A percentile compares a stretch with the other conserved stretches of the same genome.
phyloP scores from a whole-genome alignment of 2,888 invertebrate species.

The Labia minor region DNA sequence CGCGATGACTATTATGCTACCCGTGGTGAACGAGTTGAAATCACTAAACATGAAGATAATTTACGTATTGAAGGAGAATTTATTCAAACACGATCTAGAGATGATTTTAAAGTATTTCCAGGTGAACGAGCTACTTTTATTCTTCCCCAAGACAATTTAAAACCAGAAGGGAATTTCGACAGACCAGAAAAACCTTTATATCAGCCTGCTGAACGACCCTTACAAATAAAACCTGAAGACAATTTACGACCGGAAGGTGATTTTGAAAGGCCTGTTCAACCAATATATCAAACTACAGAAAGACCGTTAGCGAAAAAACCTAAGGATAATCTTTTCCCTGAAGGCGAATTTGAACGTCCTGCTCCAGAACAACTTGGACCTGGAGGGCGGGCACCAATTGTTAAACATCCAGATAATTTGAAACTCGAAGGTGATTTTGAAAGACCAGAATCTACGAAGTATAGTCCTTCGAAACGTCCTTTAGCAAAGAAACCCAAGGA shows the following conservation, averaged over 20 bases:
- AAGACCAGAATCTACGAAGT: conserved; percentile 34
- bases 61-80: conserved; percentile 25
- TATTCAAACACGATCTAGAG: conserved; percentile 41
- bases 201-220: conserved; percentile 25
- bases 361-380: conserved; percentile 39
- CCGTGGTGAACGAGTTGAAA: conserved; percentile 48
- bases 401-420: conserved; percentile 28
- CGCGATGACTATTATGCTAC: conserved; percentile 42
- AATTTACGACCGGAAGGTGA: conserved; percentile 40
- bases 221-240: conserved; percentile 32
- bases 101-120: conserved; percentile 39
- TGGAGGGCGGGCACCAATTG: conserved; percentile 29
- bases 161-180: conserved; percentile 46
- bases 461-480: conserved; percentile 33
- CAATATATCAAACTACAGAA: conserved; percentile 37
- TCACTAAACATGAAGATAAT: conserved; percentile 44
- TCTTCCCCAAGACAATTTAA: conserved; percentile 41
- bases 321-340: conserved; percentile 20
- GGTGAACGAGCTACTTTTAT: conserved; percentile 33
- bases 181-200: conserved; percentile 26
- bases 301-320: conserved; percentile 28
- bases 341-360: conserved; percentile 40
- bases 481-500: conserved; percentile 32
- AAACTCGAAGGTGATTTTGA: conserved; percentile 27
- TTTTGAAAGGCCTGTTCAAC: conserved; percentile 26